Evolutionary conservation across 92 coral and sea anemone genomes (phyloP), one percentile per base, ranked within the genome.

Genomic region (Porites divaricata): DNA sequence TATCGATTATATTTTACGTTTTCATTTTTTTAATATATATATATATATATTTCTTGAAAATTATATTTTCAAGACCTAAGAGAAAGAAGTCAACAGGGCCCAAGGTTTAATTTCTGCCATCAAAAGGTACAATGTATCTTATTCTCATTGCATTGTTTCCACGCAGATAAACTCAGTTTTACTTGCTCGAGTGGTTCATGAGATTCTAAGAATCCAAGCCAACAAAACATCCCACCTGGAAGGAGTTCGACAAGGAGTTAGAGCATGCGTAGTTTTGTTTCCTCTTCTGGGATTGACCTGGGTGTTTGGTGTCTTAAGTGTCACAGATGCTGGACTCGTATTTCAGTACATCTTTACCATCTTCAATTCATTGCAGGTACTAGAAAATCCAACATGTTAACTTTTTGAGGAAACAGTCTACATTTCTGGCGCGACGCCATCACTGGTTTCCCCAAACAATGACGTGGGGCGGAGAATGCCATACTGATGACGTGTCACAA

Each of bases 221-320:
- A 51, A 58, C 22, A 56, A 28, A 54, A 54, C 59, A 8, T 59
- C 80, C 7, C 68, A 76, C 11, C 6, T 58, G 19, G 59, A 54
- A 9, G 10, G 16, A 54, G 59, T 54, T 11, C 59, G 59, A 54
- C 59, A 54, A 54, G 59, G 59, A 22, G 70, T 83, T 24, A 91
- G 88, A 41, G 95, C 95, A 7, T 83, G 89, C 53, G 76, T 75
- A 8, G 92, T 93, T 7, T 67, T 93, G 90, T 93, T 93, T 63
- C 96, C 96, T 22, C 79, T 93, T 14, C 90, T 93, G 62, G 96
- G 96, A 6, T 48, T 89, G 68, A 90, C 93, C 9, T 93, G 96
- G 96, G 76, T 93, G 80, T 90, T 93, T 63, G 88, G 93, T 50
- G 70, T 93, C 1, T 77, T 93, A 63, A 78, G 85, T 15, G 93